phyloP scores from a whole-genome alignment of 2,888 invertebrate species.

The Choristoneura rosaceana region DNA sequence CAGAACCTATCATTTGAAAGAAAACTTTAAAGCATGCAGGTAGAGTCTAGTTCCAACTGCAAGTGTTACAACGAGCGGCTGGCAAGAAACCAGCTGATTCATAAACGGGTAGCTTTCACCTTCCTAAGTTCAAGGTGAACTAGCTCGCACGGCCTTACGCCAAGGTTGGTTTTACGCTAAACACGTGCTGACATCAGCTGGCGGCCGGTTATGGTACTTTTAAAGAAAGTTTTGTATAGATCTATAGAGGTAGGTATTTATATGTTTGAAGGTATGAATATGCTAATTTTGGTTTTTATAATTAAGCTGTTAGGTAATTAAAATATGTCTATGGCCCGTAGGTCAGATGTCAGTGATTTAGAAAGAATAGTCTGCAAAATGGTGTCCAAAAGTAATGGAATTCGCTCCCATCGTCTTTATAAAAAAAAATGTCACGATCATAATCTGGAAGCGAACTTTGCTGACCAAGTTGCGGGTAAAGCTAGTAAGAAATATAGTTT shows the following conservation, averaged over 20 bases:
- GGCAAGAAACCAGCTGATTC: slow-evolving; percentile 45
- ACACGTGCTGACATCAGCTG: slow-evolving; percentile 40
- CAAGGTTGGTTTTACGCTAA: slow-evolving; percentile 52
- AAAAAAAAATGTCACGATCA: no score
- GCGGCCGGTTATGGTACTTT: slow-evolving; percentile 34
- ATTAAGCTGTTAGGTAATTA: not conserved
- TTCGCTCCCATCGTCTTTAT: no score
- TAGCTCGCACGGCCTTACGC: slow-evolving; percentile 41
- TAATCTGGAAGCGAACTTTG: no score
- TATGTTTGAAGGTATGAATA: not conserved
- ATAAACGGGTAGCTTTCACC: slow-evolving; percentile 54
- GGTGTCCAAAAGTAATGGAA: no score
- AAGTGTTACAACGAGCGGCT: not conserved
- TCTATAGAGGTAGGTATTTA: not conserved
- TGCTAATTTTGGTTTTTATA: slow-evolving; percentile 1
- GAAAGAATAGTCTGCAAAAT: no score
- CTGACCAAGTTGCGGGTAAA: no score
- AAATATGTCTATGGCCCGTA: no score
- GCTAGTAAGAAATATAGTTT: no score
- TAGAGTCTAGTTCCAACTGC: slow-evolving; percentile 1
- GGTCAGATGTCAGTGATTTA: no score
- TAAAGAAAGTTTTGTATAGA: slow-evolving; percentile 30
- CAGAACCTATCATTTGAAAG: not conserved
- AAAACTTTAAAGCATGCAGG: not conserved
- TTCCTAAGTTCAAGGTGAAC: slow-evolving; percentile 60